Evolutionary conservation across 2,797 vertebrate species (phyloP).

Genomic region (Gymnoscopelus braueri): DNA sequence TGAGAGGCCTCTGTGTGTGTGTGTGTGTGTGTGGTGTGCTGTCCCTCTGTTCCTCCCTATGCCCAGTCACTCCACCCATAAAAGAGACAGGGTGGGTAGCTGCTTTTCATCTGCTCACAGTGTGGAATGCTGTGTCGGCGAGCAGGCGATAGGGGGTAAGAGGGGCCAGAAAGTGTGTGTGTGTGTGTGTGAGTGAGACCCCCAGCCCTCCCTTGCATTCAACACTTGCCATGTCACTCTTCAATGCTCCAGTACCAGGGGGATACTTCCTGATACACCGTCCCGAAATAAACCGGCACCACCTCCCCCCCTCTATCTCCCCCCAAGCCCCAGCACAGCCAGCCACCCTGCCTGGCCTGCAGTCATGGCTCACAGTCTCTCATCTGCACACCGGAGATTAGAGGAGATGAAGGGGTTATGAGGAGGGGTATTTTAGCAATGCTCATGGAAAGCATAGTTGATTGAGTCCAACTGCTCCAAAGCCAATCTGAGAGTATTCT

Average conservation of each 20-base stretch:
- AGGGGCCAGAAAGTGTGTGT: slow-evolving; percentile 29
- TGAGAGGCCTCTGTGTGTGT: slow-evolving; percentile 7
- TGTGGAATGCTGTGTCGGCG: slow-evolving; percentile 70
- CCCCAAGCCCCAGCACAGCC: slow-evolving; percentile 34
- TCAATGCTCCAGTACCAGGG: slow-evolving; percentile 44
- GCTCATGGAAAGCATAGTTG: not conserved
- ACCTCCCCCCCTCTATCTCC: slow-evolving; percentile 30
- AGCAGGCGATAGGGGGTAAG: slow-evolving; percentile 48
- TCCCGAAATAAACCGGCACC: slow-evolving; percentile 75
- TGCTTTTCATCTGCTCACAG: slow-evolving; percentile 65
- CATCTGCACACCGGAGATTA: slow-evolving; percentile 22
- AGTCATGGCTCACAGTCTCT: slow-evolving; percentile 32
- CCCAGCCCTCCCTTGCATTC: slow-evolving; percentile 58
- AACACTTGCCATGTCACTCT: slow-evolving; percentile 86
- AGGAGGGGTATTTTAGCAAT: slow-evolving; percentile 17
- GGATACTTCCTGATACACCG: slow-evolving; percentile 76
- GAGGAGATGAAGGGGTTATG: not conserved
- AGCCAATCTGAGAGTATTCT: not conserved
- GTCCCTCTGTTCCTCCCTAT: slow-evolving; percentile 25
- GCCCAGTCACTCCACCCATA: slow-evolving; percentile 56
- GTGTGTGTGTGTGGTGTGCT: slow-evolving; percentile 14
- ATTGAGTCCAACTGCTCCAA: not conserved
- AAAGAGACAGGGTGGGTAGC: slow-evolving; percentile 46
- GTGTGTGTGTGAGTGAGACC: slow-evolving; percentile 38
- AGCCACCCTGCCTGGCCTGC: slow-evolving; percentile 5